Percentiles rank a stretch among this genome's conserved stretches.
These are phyloP conservation scores for Siphamia tubifer DNA, from an alignment of 2,113 vertebrate genomes.

Conservation along the genomic window DNA sequence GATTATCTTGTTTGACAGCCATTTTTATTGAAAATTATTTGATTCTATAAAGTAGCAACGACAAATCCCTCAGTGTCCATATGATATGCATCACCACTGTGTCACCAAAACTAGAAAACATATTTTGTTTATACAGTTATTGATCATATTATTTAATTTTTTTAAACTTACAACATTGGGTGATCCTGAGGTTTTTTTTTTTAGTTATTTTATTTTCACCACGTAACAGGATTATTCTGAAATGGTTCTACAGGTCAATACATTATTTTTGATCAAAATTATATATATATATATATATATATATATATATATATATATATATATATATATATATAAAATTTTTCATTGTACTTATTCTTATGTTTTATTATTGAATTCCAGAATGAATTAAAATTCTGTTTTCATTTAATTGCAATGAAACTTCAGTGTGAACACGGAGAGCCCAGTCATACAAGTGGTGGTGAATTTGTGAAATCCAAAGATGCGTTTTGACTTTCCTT, in stretches of 20 bases:
- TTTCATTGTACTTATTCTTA: no score
- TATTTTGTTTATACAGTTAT: background rate
- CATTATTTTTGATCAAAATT: no score
- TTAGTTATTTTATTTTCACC: background rate
- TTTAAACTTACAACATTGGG: background rate
- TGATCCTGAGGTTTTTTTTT: background rate
- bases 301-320: no score
- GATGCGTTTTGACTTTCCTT: background rate
- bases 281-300: no score
- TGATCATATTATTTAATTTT: no score
- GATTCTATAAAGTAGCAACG: no score
- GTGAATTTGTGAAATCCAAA: background rate
- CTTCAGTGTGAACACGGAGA: conserved; percentile 2
- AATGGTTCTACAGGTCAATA: no score
- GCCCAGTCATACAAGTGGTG: background rate
- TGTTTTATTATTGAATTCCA: background rate
- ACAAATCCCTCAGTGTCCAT: background rate
- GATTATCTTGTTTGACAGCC: no score
- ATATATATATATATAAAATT: no score
- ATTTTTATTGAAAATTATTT: no score
- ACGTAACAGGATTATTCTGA: background rate
- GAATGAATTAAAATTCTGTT: background rate
- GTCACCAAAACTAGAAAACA: background rate
- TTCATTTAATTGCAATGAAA: background rate
- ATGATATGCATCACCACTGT: background rate